Conservation (phyloP, 2,888 invertebrate species). For the Plebejus anna region DNA sequence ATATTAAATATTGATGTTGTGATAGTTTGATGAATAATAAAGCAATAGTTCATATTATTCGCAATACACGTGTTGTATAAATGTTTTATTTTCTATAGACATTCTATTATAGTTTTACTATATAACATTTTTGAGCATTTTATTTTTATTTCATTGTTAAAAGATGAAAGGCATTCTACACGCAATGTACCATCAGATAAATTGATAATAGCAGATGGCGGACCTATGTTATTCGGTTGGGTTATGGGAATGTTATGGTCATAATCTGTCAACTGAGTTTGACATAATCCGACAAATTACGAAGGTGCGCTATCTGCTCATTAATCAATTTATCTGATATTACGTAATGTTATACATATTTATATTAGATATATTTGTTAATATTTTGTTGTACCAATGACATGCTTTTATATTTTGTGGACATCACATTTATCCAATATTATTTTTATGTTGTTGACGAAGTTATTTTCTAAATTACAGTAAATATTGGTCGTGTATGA, state of each 20-base stretch:
- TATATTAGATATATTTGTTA: neutral
- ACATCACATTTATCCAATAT: neutral
- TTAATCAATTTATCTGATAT: neutral
- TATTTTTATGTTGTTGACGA: neutral
- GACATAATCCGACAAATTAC: neutral
- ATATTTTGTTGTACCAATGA: neutral
- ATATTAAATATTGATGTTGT: constrained; percentile 33
- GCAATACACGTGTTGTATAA: neutral
- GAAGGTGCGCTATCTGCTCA: neutral
- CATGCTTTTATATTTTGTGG: neutral
- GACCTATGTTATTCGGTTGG: neutral
- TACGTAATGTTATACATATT: neutral
- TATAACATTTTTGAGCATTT: neutral
- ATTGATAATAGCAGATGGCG: neutral
- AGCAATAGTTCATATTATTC: constrained; percentile 2
- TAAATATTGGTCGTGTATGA: too few relatives aligned
- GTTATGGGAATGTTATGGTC: neutral
- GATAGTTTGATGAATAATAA: constrained; percentile 41
- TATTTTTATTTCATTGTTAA: neutral
- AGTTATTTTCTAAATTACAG: too few relatives aligned
- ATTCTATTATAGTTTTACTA: neutral
- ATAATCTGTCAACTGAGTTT: neutral
- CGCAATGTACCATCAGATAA: neutral
- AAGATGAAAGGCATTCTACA: neutral
- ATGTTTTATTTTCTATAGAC: constrained; percentile 12